These are phyloP conservation scores for Lophochroa leadbeateri DNA, from an alignment of 2,113 vertebrate genomes.

Conservation along the genomic window DNA sequence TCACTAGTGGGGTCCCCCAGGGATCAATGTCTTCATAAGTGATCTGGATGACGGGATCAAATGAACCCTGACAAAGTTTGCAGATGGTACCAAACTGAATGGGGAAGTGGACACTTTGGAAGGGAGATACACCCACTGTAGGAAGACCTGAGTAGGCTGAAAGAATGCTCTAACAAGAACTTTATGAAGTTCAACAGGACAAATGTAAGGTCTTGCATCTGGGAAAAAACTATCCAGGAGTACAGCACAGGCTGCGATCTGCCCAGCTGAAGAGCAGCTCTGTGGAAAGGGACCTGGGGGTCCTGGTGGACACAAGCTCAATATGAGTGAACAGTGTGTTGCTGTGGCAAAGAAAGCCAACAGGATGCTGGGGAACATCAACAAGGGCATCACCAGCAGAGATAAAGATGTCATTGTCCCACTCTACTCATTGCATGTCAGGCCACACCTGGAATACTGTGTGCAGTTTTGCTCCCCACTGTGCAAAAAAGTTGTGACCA, in stretches of 20 bases:
- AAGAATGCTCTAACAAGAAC: not conserved
- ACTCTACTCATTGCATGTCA: not conserved
- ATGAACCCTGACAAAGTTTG: not conserved
- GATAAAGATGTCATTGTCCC: not conserved
- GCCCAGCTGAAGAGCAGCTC: not conserved
- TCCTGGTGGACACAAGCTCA: not conserved
- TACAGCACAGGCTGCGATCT: not conserved
- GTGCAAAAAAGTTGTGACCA: not conserved
- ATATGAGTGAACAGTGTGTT: not conserved
- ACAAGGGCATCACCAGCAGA: not conserved
- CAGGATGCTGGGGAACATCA: not conserved
- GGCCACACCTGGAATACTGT: not conserved
- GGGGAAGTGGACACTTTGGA: not conserved
- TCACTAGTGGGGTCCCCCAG: no score
- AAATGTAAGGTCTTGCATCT: not conserved
- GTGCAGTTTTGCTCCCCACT: not conserved
- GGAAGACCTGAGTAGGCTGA: not conserved
- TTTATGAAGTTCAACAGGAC: not conserved
- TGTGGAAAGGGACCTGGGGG: not conserved
- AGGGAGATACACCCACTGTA: not conserved
- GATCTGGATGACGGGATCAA: not conserved
- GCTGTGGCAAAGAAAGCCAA: not conserved
- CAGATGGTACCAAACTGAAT: not conserved
- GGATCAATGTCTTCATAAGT: not conserved
- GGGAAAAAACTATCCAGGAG: not conserved